phyloP scores from a whole-genome alignment of 2,113 vertebrate species.

The Pedetes capensis region DNA sequence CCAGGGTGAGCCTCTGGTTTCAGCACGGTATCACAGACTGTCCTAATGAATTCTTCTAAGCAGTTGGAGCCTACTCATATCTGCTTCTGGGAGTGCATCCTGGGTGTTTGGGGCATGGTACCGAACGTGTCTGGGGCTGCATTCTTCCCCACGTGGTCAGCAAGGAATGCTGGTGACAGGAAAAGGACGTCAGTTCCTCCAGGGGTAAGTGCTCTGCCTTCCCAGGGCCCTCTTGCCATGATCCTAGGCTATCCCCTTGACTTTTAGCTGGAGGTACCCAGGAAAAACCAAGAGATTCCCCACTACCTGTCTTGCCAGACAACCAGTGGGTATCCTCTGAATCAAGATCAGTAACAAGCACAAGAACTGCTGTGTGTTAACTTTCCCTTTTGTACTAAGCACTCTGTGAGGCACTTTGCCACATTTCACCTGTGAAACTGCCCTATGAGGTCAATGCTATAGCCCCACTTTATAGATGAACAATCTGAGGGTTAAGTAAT shows the following conservation, averaged over 20 bases:
- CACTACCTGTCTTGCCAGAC: background rate
- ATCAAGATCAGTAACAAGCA: background rate
- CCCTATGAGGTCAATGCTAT: background rate
- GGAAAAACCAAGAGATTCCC: background rate
- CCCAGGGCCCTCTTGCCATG: fast-evolving
- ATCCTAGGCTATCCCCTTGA: background rate
- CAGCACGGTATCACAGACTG: conserved; percentile 85
- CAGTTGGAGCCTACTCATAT: conserved; percentile 81
- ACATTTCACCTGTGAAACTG: background rate
- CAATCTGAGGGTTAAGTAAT: background rate
- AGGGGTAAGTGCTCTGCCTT: background rate
- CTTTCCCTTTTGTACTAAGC: background rate
- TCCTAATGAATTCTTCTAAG: conserved; percentile 85
- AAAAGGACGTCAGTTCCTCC: background rate
- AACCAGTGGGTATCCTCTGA: background rate
- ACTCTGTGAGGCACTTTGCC: background rate
- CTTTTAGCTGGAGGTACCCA: background rate
- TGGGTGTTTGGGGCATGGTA: conserved; percentile 82
- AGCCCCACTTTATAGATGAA: background rate
- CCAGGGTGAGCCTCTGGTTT: conserved; percentile 85
- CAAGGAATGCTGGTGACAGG: conserved; percentile 71
- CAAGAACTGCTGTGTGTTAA: background rate
- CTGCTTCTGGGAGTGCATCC: conserved; percentile 79
- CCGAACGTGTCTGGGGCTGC: conserved; percentile 76
- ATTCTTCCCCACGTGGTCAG: conserved; percentile 67